Evolutionary conservation across 2,888 invertebrate species (phyloP).

Genomic region (Phymatocera aterrima): DNA sequence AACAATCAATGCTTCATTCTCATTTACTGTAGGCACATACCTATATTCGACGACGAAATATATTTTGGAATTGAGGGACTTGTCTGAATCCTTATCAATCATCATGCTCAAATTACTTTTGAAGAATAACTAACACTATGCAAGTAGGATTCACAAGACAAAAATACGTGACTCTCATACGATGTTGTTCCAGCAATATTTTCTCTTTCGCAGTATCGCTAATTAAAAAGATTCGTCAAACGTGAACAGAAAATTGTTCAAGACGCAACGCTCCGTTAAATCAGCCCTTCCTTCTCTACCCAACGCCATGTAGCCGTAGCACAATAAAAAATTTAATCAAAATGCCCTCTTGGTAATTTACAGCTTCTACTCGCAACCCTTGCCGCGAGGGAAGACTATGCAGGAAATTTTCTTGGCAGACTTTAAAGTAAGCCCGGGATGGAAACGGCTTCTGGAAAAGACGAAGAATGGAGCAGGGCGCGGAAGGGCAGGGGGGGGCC

Average conservation of each 20-base stretch:
- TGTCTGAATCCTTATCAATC: no score
- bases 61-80: no score
- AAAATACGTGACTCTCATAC: not conserved
- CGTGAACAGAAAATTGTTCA: conserved; percentile 27
- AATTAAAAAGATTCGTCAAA: conserved; percentile 29
- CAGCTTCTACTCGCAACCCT: conserved; percentile 67
- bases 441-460: conserved; percentile 29
- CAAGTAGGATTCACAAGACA: not conserved
- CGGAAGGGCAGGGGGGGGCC: conserved; percentile 48
- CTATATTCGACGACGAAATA: no score
- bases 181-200: not conserved
- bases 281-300: conserved; percentile 21
- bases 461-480: conserved; percentile 39
- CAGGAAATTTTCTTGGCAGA: conserved; percentile 21
- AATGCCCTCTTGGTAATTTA: conserved; percentile 74
- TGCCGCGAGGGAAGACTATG: conserved; percentile 52
- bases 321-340: conserved; percentile 75
- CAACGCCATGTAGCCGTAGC: conserved; percentile 56
- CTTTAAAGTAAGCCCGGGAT: conserved; percentile 10
- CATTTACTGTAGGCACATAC: no score
- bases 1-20: no score
- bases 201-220: not conserved
- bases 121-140: not conserved
- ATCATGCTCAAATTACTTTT: not conserved
- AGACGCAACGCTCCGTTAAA: conserved; percentile 27